Base-by-base conservation (phyloP, 2,888 invertebrate genomes). In the Cyclophora albipunctata region DNA sequence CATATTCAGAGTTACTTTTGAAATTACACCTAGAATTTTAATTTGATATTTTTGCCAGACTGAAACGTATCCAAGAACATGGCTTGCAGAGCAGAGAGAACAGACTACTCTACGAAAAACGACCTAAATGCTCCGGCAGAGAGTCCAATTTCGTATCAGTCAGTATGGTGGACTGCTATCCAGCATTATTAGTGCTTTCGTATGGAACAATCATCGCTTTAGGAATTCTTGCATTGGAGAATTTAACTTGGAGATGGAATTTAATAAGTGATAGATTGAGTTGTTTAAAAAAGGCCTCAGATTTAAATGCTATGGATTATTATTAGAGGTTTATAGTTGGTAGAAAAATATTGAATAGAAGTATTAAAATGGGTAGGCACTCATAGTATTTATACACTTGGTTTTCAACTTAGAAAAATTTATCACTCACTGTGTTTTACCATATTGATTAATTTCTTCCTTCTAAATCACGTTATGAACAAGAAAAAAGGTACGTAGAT, bases 91-190 rank as follows among this genome's bases (percentile, higher is more conserved):
- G 80, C 42, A 83, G 93, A 7, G 92, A 92, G 58, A 84, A 91
- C 81, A 65, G 70, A 45, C 75, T 90, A 45, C 76, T 93, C 35
- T 93, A 93, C 67, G 91, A 92, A 34, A 91, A 90, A 53, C 91
- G 90, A 61, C 93, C 94, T 0, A 81, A 81, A 55, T 94, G 93
- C 61, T 76, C 82, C 0, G 90, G 90, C 4, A 91, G 92, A 59
- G 83, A 80, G 41, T 90, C 90, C 0, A 87, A 81, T 57, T 93
- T 93, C 66, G 84, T 93, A 7, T 93, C 91, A 40, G 93, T 93
- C 41, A 91, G 92, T 57, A 84, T 92, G 69, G 89, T 92, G 1
- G 92, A 92, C 64, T 91, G 90, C 57, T 90, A 90, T 62, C 87
- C 87, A 0, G 85, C 84, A 0, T 50, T 88, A 3, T 60, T 87